Evolutionary conservation across 2,797 vertebrate species (phyloP).

Genomic region (Ibycter americanus): DNA sequence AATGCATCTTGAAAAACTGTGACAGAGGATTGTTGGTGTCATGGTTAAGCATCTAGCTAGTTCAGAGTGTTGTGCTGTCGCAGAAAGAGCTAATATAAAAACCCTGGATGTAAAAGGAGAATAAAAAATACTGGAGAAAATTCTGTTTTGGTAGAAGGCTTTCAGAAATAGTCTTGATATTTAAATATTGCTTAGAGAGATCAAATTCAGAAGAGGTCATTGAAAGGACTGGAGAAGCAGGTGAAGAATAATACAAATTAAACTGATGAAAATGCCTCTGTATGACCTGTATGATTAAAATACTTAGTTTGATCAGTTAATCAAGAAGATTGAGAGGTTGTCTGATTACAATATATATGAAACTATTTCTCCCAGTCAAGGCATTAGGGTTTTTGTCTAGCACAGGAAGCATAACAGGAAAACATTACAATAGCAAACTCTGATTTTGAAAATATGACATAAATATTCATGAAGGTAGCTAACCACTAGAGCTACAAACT

Average conservation of each 20-base stretch:
- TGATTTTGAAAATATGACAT: not conserved
- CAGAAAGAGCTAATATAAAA: not conserved
- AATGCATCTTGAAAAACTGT: not conserved
- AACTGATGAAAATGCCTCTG: not conserved
- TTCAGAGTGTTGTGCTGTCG: not conserved
- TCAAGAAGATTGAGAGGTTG: slow-evolving; percentile 8
- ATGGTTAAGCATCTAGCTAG: not conserved
- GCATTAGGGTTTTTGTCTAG: not conserved
- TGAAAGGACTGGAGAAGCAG: not conserved
- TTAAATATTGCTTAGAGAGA: not conserved
- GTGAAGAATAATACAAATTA: slow-evolving; percentile 17
- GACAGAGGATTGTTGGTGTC: not conserved
- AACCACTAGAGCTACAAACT: not conserved
- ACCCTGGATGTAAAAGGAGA: not conserved
- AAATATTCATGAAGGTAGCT: not conserved
- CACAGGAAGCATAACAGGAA: not conserved
- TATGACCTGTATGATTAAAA: not conserved
- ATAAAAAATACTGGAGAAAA: not conserved
- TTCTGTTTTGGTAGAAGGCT: not conserved
- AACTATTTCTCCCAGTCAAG: not conserved
- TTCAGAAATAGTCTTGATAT: not conserved
- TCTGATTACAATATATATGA: not conserved
- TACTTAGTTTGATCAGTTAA: slow-evolving; percentile 1
- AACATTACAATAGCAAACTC: not conserved
- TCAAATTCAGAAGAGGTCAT: not conserved